Base-by-base conservation (phyloP, 1,140 invertebrate genomes). In the Cotesia vestalis region DNA sequence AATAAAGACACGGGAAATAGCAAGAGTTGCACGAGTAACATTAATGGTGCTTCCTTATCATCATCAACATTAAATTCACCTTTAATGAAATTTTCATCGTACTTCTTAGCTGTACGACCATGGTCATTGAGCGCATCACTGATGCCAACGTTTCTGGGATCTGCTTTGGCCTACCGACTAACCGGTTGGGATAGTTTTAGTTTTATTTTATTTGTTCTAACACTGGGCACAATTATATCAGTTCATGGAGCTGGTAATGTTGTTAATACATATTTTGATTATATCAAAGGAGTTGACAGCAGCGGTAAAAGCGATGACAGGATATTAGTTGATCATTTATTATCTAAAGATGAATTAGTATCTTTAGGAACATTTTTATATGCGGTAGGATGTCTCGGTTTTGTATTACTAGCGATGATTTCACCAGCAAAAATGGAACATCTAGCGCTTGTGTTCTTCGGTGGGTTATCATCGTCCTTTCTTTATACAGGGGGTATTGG, bases 221-320 rank as follows among this genome's bases (percentile, higher is more conserved):
- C 95, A 1, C 86, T 95, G 27, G 90, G 95, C 59, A 97, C 95
- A 1, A 91, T 96, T 5, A 87, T 97, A 63, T 95, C 94, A 12
- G 96, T 98, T 2, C 96, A 98, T 84, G 95, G 95, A 62, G 96
- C 96, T 68, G 96, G 96, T 51, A 98, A 98, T 86, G 91, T 98
- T n/a, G 96, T 98, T 1, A 98, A 98, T 82, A 98, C 96, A 0
- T 98, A 98, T 84, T 98, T 93, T 83, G 96, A 98, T 87, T 98
- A 95, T 83, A 90, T 95, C 5, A 95, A 95, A 87, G 96, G 96
- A 38, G 96, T 98, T 55, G 96, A 98, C 81, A 94, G 93, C 27
- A 34, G 64, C 81, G 90, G 94, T 66, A 95, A 95, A 86, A 95
- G 94, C 78, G 96, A 98, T 79, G 96, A 98, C 82, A 90, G 96